Evolutionary conservation across 2,113 vertebrate species (phyloP), one percentile per base, ranked within the genome.

Genomic region (Rissa tridactyla): DNA sequence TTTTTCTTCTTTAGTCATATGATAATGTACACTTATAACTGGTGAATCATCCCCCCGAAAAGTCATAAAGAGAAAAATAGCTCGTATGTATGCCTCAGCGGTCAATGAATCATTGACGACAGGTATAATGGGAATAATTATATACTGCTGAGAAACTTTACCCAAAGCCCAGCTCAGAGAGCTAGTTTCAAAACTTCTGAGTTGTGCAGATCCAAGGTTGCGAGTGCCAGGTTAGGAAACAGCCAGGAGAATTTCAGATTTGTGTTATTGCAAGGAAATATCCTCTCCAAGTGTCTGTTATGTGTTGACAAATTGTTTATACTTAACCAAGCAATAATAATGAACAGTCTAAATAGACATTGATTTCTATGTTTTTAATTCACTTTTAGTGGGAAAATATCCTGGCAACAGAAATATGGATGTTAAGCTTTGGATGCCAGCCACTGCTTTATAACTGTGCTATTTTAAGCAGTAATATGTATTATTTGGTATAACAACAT

Each of bases 121-220:
- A 98, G 97, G 97, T 97, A 97, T 96, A 98, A 98, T 97, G 94
- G 97, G 90, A 94, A 92, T 97, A 97, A 98, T 98, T 97, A 98
- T 38, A 97, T 77, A 79, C 93, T 95, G 73, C 96, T 95, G 92
- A 95, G 95, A 95, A 97, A 95, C 84, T 71, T 83, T 92, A 90
- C 96, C 93, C 95, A 92, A 64, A 96, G 96, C 89, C 92, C 94
- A 82, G 93, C 82, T 78, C 92, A 57, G 77, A 91, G 91, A 88
- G 82, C 90, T 79, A 86, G 71, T 93, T 96, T 97, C 96, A 96
- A 96, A 97, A 79, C 89, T 93, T 62, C 68, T 58, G 58, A 79
- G 85, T 62, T 91, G 69, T 69, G 79, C 54, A 73, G 73, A 95
- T 94, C 90, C 54, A 51, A 69, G 81, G 76, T 82, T 66, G 57